phyloP scores from a whole-genome alignment of 1,140 invertebrate species.

The Brachionus manjavacas region DNA sequence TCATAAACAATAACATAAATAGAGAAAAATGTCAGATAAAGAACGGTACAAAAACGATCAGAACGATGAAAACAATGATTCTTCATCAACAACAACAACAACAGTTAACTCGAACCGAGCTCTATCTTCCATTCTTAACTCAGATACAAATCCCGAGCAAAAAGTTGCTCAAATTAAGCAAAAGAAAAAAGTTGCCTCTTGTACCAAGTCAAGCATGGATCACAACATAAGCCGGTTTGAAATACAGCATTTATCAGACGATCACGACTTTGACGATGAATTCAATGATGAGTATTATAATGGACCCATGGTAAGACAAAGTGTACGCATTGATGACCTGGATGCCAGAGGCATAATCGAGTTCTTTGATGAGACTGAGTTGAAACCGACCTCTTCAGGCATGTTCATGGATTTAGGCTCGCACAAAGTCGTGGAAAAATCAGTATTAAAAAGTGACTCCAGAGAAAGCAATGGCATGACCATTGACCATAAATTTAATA shows the following conservation, averaged over 20 bases:
- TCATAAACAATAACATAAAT: constrained; percentile 17
- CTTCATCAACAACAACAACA: constrained; percentile 38
- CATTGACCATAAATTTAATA: neutral
- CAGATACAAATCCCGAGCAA: neutral
- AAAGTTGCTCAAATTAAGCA: neutral
- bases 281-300: constrained; percentile 5
- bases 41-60: constrained; percentile 5
- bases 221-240: neutral
- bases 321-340: neutral
- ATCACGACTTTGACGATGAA: neutral
- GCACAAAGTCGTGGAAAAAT: neutral
- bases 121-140: neutral
- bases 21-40: constrained; percentile 35
- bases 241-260: constrained; percentile 1
- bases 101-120: constrained; percentile 25
- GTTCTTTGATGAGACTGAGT: constrained; percentile 5
- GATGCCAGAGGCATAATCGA: constrained; percentile 11
- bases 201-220: neutral
- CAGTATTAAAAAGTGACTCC: neutral
- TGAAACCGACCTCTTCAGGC: neutral
- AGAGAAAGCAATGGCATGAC: neutral
- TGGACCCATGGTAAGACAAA: neutral
- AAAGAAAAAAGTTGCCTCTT: neutral
- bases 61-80: constrained; percentile 38
- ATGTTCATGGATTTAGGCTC: neutral